phyloP scores from a whole-genome alignment of 2,888 invertebrate species.

The Nasonovia ribisnigri region DNA sequence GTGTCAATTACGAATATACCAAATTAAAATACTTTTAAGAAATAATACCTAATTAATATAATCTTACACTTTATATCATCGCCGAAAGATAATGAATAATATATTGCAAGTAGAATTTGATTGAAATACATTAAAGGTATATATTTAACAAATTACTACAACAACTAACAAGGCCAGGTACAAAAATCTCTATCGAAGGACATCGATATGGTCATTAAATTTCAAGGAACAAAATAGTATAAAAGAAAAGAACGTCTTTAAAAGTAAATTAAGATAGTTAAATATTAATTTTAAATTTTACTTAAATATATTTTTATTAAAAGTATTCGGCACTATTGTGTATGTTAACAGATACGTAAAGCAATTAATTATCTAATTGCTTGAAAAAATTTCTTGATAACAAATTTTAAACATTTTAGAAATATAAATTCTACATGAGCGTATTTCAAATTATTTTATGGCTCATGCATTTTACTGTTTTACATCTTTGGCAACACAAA shows the following conservation, averaged over 20 bases:
- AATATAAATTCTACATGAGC: neutral
- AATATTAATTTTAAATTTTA: neutral
- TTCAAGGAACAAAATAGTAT: constrained; percentile 45
- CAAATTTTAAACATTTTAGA: constrained; percentile 1
- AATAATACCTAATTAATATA: neutral
- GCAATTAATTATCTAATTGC: neutral
- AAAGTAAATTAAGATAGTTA: neutral
- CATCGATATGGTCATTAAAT: constrained; percentile 36
- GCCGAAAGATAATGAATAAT: neutral
- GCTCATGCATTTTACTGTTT: neutral
- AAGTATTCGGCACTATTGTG: neutral
- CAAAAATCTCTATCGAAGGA: constrained; percentile 27
- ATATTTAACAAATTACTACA: neutral
- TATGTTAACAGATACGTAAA: neutral
- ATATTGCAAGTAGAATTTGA: neutral
- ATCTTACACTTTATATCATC: neutral
- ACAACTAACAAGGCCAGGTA: neutral
- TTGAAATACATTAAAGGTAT: neutral
- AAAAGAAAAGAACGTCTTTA: constrained; percentile 21
- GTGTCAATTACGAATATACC: neutral
- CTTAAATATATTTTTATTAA: neutral
- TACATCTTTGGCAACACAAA: neutral
- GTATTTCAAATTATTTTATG: neutral
- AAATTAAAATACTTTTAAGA: neutral
- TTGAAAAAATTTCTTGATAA: neutral